A percentile compares a stretch with the other conserved stretches of the same genome.
Conservation (phyloP, 2,888 invertebrate genomes). For the Coleophora deauratella region DNA sequence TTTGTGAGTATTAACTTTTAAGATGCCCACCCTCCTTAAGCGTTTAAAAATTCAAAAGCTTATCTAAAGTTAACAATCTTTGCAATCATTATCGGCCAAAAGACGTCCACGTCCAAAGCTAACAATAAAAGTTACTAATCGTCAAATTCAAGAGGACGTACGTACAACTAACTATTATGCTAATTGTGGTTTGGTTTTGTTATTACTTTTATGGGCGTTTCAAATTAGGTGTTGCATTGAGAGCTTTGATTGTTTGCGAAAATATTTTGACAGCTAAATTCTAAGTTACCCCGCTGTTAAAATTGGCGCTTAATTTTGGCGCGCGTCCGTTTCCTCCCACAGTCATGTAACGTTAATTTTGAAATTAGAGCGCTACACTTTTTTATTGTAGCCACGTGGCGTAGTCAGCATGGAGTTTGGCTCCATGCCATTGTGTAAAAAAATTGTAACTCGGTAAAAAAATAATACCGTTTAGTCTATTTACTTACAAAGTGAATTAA, state of each 20-base stretch:
- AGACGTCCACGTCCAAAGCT: no score
- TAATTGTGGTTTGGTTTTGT: conserved; percentile 74
- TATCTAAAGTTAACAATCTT: no score
- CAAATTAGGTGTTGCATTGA: conserved; percentile 27
- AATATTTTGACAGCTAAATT: conserved; percentile 72
- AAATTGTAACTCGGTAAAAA: background rate
- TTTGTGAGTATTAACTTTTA: no score
- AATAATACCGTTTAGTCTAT: no score
- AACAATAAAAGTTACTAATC: no score
- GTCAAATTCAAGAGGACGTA: background rate
- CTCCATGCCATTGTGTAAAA: conserved; percentile 22
- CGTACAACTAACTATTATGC: conserved; percentile 58
- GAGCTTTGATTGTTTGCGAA: conserved; percentile 64
- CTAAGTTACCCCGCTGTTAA: conserved; percentile 54
- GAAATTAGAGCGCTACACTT: conserved; percentile 60
- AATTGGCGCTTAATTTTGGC: conserved; percentile 59
- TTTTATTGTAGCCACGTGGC: conserved; percentile 64
- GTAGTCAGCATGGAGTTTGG: conserved; percentile 16
- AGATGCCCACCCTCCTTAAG: no score
- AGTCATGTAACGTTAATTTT: conserved; percentile 49
- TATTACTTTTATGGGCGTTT: conserved; percentile 43
- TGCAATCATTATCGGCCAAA: no score
- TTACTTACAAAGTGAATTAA: no score
- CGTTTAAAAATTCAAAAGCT: no score
- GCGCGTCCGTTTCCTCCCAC: conserved; percentile 46